These are phyloP conservation scores for Mechanitis mazaeus DNA, from an alignment of 2,888 invertebrate genomes.

Conservation along the genomic window DNA sequence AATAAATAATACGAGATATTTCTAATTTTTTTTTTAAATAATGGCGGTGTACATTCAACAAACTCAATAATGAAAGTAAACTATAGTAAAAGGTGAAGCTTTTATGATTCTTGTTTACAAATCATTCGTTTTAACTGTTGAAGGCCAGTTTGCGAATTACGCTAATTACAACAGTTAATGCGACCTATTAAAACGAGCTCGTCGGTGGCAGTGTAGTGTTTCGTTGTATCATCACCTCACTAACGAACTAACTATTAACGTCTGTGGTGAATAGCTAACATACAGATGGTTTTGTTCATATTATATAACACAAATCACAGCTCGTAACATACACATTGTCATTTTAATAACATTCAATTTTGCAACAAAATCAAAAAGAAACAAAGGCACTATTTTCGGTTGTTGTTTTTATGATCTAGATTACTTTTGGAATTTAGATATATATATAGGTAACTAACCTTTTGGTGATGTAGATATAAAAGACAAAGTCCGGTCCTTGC, in stretches of 20 bases:
- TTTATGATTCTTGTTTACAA: constrained; percentile 36
- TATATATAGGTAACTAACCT: constrained; percentile 70
- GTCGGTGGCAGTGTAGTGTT: constrained; percentile 39
- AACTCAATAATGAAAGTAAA: too few relatives aligned
- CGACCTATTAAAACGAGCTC: constrained; percentile 51
- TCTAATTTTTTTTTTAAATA: background rate
- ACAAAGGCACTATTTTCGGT: background rate
- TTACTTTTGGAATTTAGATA: background rate
- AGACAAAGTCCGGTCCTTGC: constrained; percentile 91
- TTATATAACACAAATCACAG: too few relatives aligned
- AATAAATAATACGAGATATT: too few relatives aligned
- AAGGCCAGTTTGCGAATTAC: constrained; percentile 53
- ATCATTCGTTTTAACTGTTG: constrained; percentile 31
- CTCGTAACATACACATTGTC: too few relatives aligned
- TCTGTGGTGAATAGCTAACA: constrained; percentile 14
- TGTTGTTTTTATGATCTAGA: too few relatives aligned
- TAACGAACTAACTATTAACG: constrained; percentile 10
- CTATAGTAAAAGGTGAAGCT: too few relatives aligned
- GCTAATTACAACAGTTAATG: constrained; percentile 61
- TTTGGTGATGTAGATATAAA: constrained; percentile 86
- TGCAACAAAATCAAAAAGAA: too few relatives aligned
- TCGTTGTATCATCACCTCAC: constrained; percentile 18
- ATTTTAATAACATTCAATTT: too few relatives aligned
- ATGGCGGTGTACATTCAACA: background rate
- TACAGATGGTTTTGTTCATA: too few relatives aligned